These are phyloP conservation scores for Paedocypris sp. DNA, from an alignment of 2,113 vertebrate genomes.

Conservation along the genomic window DNA sequence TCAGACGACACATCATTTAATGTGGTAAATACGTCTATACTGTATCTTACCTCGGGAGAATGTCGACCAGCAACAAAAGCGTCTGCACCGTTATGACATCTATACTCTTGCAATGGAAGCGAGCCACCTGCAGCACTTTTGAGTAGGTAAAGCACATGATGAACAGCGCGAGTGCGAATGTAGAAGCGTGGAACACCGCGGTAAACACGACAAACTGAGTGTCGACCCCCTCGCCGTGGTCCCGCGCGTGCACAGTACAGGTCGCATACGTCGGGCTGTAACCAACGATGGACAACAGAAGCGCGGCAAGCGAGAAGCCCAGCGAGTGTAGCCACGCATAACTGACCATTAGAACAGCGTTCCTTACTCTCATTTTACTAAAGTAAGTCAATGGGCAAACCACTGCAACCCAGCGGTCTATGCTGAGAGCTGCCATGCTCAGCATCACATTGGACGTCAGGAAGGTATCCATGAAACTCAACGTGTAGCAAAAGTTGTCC, in stretches of 20 bases:
- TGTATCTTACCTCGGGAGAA: constrained; percentile 62
- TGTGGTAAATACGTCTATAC: neutral
- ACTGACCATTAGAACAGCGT: constrained; percentile 60
- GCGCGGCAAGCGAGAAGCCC: constrained; percentile 54
- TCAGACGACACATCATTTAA: neutral
- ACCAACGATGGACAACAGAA: constrained; percentile 62
- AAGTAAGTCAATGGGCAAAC: constrained; percentile 67
- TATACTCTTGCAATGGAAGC: constrained; percentile 68
- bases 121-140: constrained; percentile 63
- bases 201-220: constrained; percentile 56
- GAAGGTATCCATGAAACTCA: constrained; percentile 66
- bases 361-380: constrained; percentile 67
- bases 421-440: constrained; percentile 70
- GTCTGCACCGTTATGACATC: constrained; percentile 68
- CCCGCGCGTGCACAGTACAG: constrained; percentile 59
- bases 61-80: constrained; percentile 66
- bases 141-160: constrained; percentile 66
- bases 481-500: constrained; percentile 49
- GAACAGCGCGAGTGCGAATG: constrained; percentile 61
- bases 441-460: constrained; percentile 63
- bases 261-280: constrained; percentile 64
- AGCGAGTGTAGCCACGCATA: constrained; percentile 64
- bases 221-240: constrained; percentile 29
- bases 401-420: constrained; percentile 69
- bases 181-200: constrained; percentile 59